Evolutionary conservation across 2,797 vertebrate species (phyloP), one percentile per base, ranked within the genome.

Genomic region (Peromyscus nudipes): DNA sequence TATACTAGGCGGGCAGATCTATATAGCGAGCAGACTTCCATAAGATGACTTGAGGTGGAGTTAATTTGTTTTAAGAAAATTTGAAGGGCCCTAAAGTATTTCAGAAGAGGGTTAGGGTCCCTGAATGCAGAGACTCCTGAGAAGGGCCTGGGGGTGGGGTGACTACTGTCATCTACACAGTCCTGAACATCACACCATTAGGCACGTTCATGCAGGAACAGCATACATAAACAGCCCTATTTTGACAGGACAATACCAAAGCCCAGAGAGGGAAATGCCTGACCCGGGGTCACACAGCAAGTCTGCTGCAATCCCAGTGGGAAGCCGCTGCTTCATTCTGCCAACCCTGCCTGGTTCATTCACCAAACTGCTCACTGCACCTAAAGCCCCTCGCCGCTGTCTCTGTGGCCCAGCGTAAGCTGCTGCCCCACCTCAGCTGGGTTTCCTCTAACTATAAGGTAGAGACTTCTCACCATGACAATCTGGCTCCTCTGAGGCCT

Each of bases 51-150:
- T 97, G 96, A 69, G 95, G 93, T 91, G 81, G 94, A 97, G 92
- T 98, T 94, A 92, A 93, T 95, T 97, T 97, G 92, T 92, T 96
- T 95, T 96, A 96, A 95, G 93, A 94, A 93, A 92, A 91, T 89
- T 65, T 73, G 79, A 93, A 57, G 40, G 40, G 10, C 67, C 55
- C 76, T 88, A 16, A 82, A 93, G 92, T 67, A 95, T 94, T 95
- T 93, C 64, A 92, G 81, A 93, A 95, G 60, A 95, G 55, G 52
- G 17, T 77, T 67, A 88, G 77, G 87, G 60, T 79, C 14, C 65
- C 64, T 65, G 57, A 93, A 83, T 81, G 83, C 31, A 52, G 52
- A 73, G 62, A 37, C 89, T 91, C 81, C 17, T 13, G 0, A 69
- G 75, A 77, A 57, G 55, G 34, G 77, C 23, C 23, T 23, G 46